Conservation (phyloP, 2,797 vertebrate genomes). For the Octomys mimax region DNA sequence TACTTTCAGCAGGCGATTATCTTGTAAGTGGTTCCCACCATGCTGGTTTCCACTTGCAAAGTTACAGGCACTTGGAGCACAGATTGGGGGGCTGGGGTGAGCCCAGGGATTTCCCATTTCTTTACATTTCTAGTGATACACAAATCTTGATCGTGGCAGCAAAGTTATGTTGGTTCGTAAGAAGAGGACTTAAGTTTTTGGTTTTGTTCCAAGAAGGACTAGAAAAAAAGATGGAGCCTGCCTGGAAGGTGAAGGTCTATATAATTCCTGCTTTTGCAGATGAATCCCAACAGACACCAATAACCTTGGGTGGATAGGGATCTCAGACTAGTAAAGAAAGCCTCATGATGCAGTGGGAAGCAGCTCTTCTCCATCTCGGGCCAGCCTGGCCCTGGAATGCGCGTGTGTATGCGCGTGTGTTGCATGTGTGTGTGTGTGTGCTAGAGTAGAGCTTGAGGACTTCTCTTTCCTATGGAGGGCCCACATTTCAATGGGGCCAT, state of each 20-base stretch:
- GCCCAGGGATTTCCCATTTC: background rate
- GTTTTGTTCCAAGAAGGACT: background rate
- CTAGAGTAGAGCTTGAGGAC: background rate
- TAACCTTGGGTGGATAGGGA: background rate
- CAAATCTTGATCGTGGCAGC: background rate
- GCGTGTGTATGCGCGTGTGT: too few relatives aligned
- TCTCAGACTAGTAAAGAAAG: too few relatives aligned
- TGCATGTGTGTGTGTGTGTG: background rate
- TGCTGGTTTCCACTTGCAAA: background rate
- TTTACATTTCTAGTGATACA: background rate
- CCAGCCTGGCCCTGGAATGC: background rate
- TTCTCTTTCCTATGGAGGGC: background rate
- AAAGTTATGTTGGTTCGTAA: background rate
- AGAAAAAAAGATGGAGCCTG: background rate
- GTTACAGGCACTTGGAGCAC: background rate
- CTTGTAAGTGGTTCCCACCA: accelerated
- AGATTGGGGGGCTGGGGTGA: background rate
- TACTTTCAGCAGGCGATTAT: background rate
- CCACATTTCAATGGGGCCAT: background rate
- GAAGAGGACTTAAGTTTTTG: background rate
- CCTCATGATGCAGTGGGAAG: background rate
- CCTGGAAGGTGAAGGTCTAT: background rate
- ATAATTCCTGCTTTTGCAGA: background rate
- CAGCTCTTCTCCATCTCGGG: background rate
- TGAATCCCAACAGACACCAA: background rate